Percentiles rank a stretch among this genome's conserved stretches.
Conservation (phyloP, 2,113 vertebrate genomes). For the Calyptomena viridis region DNA sequence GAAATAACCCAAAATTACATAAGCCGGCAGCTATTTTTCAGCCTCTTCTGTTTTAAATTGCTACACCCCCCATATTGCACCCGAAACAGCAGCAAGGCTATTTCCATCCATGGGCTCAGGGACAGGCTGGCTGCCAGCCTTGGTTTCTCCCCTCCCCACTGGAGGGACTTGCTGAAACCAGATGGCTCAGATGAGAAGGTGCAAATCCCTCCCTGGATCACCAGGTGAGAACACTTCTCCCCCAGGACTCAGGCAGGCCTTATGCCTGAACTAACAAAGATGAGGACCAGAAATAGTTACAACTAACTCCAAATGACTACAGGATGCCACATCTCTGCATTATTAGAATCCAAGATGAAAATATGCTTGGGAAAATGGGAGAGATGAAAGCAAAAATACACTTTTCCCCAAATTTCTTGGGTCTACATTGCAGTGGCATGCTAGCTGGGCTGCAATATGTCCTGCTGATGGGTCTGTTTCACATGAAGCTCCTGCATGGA, state of each 20-base stretch:
- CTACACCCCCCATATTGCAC: background rate
- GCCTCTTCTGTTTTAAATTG: background rate
- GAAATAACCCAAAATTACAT: background rate
- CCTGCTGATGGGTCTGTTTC: background rate
- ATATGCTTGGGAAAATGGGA: background rate
- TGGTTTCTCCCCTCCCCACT: accelerated
- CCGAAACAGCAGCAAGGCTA: background rate
- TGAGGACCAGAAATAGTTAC: background rate
- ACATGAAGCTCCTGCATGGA: background rate
- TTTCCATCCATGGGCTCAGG: background rate
- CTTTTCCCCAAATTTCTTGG: background rate
- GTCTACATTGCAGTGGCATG: accelerated
- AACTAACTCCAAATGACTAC: background rate
- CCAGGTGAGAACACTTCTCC: background rate
- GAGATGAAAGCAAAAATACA: background rate
- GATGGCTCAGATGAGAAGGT: background rate
- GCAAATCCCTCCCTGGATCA: background rate
- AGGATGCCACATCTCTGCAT: background rate
- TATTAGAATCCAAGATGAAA: background rate
- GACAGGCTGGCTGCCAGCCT: background rate
- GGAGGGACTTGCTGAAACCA: background rate
- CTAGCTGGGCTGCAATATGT: background rate
- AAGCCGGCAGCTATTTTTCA: background rate
- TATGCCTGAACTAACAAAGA: background rate
- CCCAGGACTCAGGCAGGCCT: background rate